A percentile compares a stretch with the other conserved stretches of the same genome.
Conservation (phyloP, 2,113 vertebrate genomes). For the human (Homo sapiens) region GRCh38 chr11:127582001-127582500, state of each 20-base stretch:
- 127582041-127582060: neutral
- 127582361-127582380: neutral
- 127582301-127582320: slow-evolving; percentile 45
- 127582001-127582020: slow-evolving; percentile 3
- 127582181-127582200: slow-evolving; percentile 42
- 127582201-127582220: slow-evolving; percentile 42
- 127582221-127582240: slow-evolving; percentile 56
- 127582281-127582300: slow-evolving; percentile 71
- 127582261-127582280: slow-evolving; percentile 66
- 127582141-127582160: slow-evolving; percentile 47
- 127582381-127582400: neutral
- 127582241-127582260: slow-evolving; percentile 61
- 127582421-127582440: neutral
- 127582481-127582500: slow-evolving; percentile 1
- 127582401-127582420: neutral
- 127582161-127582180: slow-evolving; percentile 9
- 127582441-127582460: neutral
- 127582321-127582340: slow-evolving; percentile 16
- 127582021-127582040: slow-evolving; percentile 2
- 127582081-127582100: slow-evolving; percentile 44
- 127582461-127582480: neutral
- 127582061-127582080: neutral
- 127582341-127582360: neutral
- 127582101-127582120: neutral
- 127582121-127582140: slow-evolving; percentile 20